These are phyloP conservation scores for Melanotaenia trifasciata DNA, from an alignment of 2,797 vertebrate species.

Conservation along the genomic window DNA sequence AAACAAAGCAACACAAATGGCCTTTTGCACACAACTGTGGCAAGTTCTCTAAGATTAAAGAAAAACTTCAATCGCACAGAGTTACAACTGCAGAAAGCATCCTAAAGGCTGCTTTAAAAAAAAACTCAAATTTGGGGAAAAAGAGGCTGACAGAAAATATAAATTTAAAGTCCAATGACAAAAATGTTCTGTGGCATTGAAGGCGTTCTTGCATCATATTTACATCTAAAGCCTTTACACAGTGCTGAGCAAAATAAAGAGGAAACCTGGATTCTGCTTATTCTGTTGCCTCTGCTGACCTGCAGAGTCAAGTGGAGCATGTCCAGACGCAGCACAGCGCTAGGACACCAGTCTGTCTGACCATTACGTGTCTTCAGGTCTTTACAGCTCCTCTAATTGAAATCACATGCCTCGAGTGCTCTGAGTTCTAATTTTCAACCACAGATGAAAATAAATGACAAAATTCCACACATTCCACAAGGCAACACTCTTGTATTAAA, in stretches of 20 bases:
- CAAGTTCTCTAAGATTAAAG: not conserved
- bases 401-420: constrained; percentile 64
- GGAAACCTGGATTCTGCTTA: not conserved
- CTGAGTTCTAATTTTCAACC: constrained; percentile 71
- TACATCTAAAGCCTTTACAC: not conserved
- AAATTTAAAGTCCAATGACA: not conserved
- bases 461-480: constrained; percentile 77
- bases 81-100: too few relatives aligned
- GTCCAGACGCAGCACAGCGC: constrained; percentile 21
- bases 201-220: not conserved
- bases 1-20: not conserved
- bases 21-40: too few relatives aligned
- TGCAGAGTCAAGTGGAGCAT: constrained; percentile 8
- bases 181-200: not conserved
- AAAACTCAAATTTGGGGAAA: too few relatives aligned
- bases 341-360: constrained; percentile 40
- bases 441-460: constrained; percentile 76
- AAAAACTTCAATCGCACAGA: not conserved
- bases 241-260: not conserved
- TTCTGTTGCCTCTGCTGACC: constrained; percentile 40
- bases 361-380: constrained; percentile 52
- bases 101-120: too few relatives aligned
- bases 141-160: not conserved
- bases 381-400: constrained; percentile 74
- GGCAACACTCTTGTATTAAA: constrained; percentile 75